Percentiles rank a stretch among this genome's conserved stretches.
phyloP scores from a whole-genome alignment of 2,113 vertebrate genomes.

The Turnix velox region DNA sequence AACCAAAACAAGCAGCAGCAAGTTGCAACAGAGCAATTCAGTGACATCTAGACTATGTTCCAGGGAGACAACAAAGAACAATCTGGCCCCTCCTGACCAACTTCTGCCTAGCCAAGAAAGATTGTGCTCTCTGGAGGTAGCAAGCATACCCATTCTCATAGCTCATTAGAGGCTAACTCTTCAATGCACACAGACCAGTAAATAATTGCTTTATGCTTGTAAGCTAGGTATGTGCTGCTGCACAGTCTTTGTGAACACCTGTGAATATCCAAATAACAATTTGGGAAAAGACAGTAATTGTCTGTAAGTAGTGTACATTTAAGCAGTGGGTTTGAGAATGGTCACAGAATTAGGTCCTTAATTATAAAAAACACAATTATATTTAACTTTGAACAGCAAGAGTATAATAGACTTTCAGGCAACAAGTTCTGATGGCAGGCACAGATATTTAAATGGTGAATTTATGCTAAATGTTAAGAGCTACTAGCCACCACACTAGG shows the following conservation, averaged over 20 bases:
- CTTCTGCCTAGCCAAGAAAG: not conserved
- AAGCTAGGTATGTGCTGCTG: not conserved
- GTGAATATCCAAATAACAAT: not conserved
- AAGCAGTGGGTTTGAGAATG: not conserved
- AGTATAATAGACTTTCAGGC: not conserved
- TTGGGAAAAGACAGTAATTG: not conserved
- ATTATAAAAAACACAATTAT: not conserved
- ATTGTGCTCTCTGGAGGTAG: not conserved
- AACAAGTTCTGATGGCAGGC: not conserved
- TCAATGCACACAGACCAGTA: not conserved
- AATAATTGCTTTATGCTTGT: not conserved
- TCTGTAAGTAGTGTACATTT: not conserved
- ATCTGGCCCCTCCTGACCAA: not conserved
- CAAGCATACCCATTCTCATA: not conserved
- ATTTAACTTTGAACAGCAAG: not conserved
- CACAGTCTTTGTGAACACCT: not conserved
- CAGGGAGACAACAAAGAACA: not conserved
- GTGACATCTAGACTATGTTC: not conserved
- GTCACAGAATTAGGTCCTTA: not conserved
- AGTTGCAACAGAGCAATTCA: not conserved
- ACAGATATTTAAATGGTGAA: not conserved
- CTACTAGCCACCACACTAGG: not conserved
- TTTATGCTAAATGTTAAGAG: not conserved
- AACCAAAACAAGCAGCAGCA: not conserved
- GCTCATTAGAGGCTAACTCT: not conserved